A percentile compares a stretch with the other conserved stretches of the same genome.
phyloP scores from a whole-genome alignment of 1,140 invertebrate species.

The Drosophila arawakana region DNA sequence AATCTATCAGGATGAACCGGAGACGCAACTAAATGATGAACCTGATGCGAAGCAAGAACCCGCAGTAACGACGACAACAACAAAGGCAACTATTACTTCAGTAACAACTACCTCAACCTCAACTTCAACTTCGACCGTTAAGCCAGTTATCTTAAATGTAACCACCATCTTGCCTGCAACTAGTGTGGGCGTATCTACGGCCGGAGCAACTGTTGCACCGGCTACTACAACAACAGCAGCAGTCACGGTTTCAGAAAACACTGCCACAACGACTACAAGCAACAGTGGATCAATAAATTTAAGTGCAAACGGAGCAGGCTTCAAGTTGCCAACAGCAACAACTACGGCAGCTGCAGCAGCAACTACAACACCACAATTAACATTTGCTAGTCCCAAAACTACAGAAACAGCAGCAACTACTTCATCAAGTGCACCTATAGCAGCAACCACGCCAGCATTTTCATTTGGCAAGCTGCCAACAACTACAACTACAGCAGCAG shows the following conservation, averaged over 20 bases:
- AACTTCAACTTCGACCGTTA: conserved; percentile 8
- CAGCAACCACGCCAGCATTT: neutral
- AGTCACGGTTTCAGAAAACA: neutral
- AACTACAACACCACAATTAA: conserved; percentile 6
- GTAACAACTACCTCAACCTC: conserved; percentile 11
- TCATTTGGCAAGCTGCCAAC: neutral
- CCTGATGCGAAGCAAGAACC: conserved; percentile 24
- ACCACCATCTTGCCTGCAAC: conserved; percentile 6
- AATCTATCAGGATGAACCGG: conserved; percentile 60
- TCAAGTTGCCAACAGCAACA: conserved; percentile 15
- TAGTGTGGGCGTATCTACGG: neutral
- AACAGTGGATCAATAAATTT: neutral
- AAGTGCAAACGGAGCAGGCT: neutral
- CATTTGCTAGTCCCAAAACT: conserved; percentile 19
- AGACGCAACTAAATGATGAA: conserved; percentile 44
- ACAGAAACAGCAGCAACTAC: conserved; percentile 16
- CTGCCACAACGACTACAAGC: neutral
- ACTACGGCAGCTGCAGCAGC: neutral
- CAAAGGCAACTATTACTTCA: neutral
- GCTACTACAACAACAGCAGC: neutral
- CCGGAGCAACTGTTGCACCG: neutral
- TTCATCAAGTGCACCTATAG: neutral
- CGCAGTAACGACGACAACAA: neutral
- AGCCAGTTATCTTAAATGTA: neutral
- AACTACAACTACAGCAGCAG: conserved; percentile 2